Evolutionary conservation across 23 tunicate species (phyloP).

Genomic region (Trididemnum miniatum): DNA sequence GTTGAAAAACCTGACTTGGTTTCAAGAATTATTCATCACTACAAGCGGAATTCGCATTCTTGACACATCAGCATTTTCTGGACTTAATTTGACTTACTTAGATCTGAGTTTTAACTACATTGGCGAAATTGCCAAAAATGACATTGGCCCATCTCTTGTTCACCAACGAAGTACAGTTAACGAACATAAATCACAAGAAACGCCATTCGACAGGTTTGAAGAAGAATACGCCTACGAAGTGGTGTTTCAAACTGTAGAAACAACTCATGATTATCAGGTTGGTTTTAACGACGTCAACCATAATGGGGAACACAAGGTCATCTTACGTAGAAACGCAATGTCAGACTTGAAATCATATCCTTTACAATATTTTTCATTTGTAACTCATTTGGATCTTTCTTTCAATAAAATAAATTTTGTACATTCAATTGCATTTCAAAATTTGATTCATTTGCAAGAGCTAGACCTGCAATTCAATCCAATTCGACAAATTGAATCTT

Average conservation of each 20-base stretch:
- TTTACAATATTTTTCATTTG: not conserved
- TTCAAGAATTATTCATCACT: not conserved
- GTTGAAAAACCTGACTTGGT: not conserved
- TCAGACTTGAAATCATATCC: not conserved
- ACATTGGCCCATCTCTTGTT: no score
- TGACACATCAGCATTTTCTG: not conserved
- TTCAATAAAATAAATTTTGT: slow-evolving; percentile 24
- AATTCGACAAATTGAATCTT: slow-evolving; percentile 14
- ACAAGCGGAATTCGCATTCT: not conserved
- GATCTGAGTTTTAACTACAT: not conserved
- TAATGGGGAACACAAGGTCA: no score
- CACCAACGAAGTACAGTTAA: no score
- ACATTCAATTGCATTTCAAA: not conserved
- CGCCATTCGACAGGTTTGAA: no score
- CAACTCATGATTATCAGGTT: no score
- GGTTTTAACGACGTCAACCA: no score
- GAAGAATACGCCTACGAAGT: no score
- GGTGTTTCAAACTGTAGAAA: no score
- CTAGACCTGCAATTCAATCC: slow-evolving; percentile 33
- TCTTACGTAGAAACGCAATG: no score
- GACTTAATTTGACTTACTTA: not conserved
- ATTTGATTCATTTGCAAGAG: not conserved
- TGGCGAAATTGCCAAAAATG: no score
- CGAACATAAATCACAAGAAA: no score
- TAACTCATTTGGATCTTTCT: slow-evolving; percentile 7